Conservation (phyloP, 2,113 vertebrate species). For the Protomyctophum bolini region DNA sequence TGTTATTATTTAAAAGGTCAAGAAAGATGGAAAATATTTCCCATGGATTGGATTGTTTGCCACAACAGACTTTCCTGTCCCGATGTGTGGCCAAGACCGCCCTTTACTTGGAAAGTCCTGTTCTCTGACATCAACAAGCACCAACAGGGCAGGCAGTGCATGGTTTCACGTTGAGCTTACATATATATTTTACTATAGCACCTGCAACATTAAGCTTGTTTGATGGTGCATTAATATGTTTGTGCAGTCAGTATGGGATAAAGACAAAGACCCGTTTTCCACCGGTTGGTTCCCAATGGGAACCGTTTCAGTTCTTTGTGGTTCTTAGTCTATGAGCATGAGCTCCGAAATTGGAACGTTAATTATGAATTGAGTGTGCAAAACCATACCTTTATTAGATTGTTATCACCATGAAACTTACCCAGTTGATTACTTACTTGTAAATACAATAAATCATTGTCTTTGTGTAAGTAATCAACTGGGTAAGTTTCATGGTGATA, state of each 20-base stretch:
- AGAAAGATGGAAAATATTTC: slow-evolving; percentile 39
- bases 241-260: background rate
- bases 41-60: slow-evolving; percentile 5
- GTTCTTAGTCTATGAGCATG: no score
- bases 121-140: background rate
- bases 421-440: no score
- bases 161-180: background rate
- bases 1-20: background rate
- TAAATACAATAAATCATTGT: no score
- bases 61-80: slow-evolving; percentile 14
- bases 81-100: slow-evolving; percentile 9
- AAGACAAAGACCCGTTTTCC: background rate
- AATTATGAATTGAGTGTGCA: no score
- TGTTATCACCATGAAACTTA: no score
- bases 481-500: no score
- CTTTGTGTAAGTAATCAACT: no score
- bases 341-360: no score
- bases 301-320: no score
- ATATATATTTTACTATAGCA: background rate
- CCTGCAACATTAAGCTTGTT: background rate
- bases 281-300: no score
- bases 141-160: background rate
- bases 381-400: no score
- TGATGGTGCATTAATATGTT: background rate
- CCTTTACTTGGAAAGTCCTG: slow-evolving; percentile 11